These are phyloP conservation scores for Nemapogon koenigi DNA, from an alignment of 2,888 invertebrate species.

Conservation along the genomic window DNA sequence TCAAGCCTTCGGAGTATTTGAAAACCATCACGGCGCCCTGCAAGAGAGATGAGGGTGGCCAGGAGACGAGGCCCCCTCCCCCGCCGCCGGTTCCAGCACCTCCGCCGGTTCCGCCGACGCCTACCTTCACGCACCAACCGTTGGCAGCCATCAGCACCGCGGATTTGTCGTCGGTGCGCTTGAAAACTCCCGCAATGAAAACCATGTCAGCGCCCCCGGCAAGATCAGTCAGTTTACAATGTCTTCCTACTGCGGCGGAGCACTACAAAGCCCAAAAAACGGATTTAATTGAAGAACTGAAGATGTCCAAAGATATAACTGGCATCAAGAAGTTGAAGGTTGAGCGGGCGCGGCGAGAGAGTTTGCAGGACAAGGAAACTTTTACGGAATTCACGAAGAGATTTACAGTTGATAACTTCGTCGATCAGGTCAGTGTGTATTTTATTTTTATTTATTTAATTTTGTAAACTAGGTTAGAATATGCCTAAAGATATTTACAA, in stretches of 20 bases:
- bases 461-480: not conserved
- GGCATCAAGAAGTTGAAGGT: constrained; percentile 95
- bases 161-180: constrained; percentile 83
- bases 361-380: constrained; percentile 81
- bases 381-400: constrained; percentile 85
- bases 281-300: constrained; percentile 90
- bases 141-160: constrained; percentile 88
- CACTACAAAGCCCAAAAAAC: constrained; percentile 79
- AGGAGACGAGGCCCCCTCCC: constrained; percentile 67
- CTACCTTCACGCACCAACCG: constrained; percentile 67
- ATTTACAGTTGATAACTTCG: constrained; percentile 85
- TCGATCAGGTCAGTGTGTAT: constrained; percentile 78
- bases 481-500: too few species aligned
- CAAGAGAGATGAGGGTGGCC: constrained; percentile 57
- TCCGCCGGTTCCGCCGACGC: constrained; percentile 42
- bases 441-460: constrained; percentile 6
- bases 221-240: constrained; percentile 78
- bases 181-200: constrained; percentile 78
- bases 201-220: constrained; percentile 80
- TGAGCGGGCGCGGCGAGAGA: constrained; percentile 85
- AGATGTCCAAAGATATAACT: constrained; percentile 90
- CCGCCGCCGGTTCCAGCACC: constrained; percentile 54
- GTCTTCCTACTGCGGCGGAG: constrained; percentile 69
- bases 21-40: constrained; percentile 78
- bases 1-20: constrained; percentile 92